phyloP scores from a whole-genome alignment of 1,140 invertebrate species.

The Centruroides sculpturatus region DNA sequence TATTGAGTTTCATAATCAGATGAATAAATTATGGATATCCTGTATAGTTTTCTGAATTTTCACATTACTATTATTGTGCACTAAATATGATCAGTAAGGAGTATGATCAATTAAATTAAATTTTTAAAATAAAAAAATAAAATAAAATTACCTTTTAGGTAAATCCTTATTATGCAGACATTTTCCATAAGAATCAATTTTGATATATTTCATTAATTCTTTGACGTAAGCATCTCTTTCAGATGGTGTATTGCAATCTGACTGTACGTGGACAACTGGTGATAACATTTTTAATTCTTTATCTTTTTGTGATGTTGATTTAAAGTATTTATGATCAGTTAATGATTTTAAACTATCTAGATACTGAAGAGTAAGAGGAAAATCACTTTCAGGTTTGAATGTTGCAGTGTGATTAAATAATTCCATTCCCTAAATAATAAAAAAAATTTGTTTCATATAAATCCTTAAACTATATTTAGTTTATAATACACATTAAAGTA shows the following conservation, averaged over 20 bases:
- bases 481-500: too few species aligned
- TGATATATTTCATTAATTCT: conserved; percentile 56
- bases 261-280: conserved; percentile 51
- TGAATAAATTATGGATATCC: too few species aligned
- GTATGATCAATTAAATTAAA: too few species aligned
- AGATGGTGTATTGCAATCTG: conserved; percentile 31
- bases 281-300: conserved; percentile 35
- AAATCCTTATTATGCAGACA: conserved; percentile 56
- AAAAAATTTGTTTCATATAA: too few species aligned
- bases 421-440: conserved; percentile 27
- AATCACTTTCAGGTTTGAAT: conserved; percentile 55
- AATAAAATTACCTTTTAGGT: conserved; percentile 30
- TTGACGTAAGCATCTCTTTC: conserved; percentile 56
- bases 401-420: conserved; percentile 68
- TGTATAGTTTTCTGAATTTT: too few species aligned
- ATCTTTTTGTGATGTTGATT: conserved; percentile 42
- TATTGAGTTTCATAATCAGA: too few species aligned
- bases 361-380: conserved; percentile 52
- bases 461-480: too few species aligned
- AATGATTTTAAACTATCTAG: conserved; percentile 3
- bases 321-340: conserved; percentile 32
- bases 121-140: too few species aligned
- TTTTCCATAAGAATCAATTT: conserved; percentile 53
- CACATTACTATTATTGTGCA: too few species aligned
- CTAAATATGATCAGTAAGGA: too few species aligned